These are phyloP conservation scores for Notodonta ziczac DNA, from an alignment of 2,888 invertebrate genomes.

Conservation along the genomic window DNA sequence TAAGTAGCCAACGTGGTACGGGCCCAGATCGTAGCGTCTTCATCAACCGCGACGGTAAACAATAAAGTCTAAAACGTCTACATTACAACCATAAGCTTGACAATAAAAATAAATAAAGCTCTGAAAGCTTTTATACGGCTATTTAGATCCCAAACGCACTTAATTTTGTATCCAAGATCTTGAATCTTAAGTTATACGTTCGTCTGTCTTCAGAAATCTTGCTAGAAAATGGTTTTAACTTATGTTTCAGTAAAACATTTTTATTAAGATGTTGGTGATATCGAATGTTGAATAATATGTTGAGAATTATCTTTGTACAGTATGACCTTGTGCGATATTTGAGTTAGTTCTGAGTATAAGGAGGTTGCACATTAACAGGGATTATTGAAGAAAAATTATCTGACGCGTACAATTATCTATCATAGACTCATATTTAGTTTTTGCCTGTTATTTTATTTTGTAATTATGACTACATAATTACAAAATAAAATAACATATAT, in stretches of 20 bases:
- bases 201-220: neutral
- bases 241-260: neutral
- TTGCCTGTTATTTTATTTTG: no score
- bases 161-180: neutral
- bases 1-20: no score
- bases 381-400: no score
- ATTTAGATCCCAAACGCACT: neutral
- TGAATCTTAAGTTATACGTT: neutral
- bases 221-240: neutral
- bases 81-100: neutral
- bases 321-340: no score
- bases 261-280: neutral
- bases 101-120: neutral
- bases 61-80: neutral
- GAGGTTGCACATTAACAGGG: neutral
- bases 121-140: conserved; percentile 2
- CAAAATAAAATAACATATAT: no score
- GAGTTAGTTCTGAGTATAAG: neutral
- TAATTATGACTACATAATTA: no score
- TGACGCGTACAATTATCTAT: no score
- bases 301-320: no score
- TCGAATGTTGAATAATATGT: neutral
- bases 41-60: neutral
- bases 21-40: neutral
- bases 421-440: no score